Evolutionary conservation across 2,113 vertebrate species (phyloP).

Genomic region (Saccopteryx leptura): DNA sequence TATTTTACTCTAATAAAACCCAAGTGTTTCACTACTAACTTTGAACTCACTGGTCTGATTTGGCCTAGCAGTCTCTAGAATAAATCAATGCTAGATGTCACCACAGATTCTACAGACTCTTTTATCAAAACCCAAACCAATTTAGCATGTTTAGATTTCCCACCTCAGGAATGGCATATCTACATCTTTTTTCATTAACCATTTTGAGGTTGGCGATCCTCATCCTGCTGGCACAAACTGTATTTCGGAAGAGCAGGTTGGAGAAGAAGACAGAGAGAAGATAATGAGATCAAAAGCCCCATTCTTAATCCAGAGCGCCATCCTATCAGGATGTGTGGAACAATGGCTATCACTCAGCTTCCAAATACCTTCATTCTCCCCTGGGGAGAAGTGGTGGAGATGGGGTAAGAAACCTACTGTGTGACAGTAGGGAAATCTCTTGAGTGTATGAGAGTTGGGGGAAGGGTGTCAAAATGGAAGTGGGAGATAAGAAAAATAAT

Average conservation of each 20-base stretch:
- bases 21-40: slow-evolving; percentile 18
- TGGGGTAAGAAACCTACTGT: not conserved
- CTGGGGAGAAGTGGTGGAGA: not conserved
- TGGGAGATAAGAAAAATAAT: not conserved
- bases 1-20: slow-evolving; percentile 50
- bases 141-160: not conserved
- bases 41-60: slow-evolving; percentile 28
- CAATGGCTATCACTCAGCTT: not conserved
- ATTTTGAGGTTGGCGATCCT: not conserved
- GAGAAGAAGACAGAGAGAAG: not conserved
- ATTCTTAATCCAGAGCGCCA: not conserved
- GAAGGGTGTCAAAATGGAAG: not conserved
- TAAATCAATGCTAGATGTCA: slow-evolving; percentile 7
- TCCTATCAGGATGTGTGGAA: rapidly evolving
- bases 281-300: not conserved
- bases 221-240: not conserved
- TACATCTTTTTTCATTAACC: not conserved
- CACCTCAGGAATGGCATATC: not conserved
- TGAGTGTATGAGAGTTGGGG: not conserved
- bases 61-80: not conserved
- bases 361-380: not conserved
- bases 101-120: not conserved
- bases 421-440: not conserved
- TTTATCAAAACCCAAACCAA: slow-evolving; percentile 32
- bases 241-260: slow-evolving; percentile 21